Base-by-base conservation (phyloP, 2,797 vertebrate genomes). In the Gymnothorax javanicus region DNA sequence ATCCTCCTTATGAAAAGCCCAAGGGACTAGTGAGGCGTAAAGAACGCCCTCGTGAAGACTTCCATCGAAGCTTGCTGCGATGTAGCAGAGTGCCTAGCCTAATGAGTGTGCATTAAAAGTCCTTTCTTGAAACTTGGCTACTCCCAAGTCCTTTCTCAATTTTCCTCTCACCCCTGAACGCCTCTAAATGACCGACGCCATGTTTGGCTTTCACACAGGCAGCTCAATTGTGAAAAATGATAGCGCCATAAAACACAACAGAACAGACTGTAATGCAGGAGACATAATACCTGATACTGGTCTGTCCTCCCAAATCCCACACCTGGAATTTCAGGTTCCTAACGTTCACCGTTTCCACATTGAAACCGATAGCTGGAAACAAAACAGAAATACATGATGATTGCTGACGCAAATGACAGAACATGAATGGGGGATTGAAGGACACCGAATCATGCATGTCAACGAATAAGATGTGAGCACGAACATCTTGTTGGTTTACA, bases 271-370 rank as follows among this genome's bases (percentile, higher is more conserved):
- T 43, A 50, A 52, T 77, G 12, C 43, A 43, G 43, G 3, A 25
- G 0, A 75, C 67, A 69, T 64, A 17, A 5, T 20, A 99, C 99
- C 99, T 98, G 94, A 99, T 99, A 93, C 98, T 99, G 0, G 98
- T 99, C 93, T 99, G 99, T 93, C 98, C 98, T 93, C 99, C 99
- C 67, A 99, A 95, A 92, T 99, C 98, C 98, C 98, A 99, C 58
- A 99, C 98, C 95, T 99, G 98, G 93, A 99, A 99, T 93, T 98
- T 99, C 88, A 99, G 96, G 91, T 98, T 99, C 94, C 97, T 99
- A 93, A 97, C 99, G 0, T 97, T 98, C 89, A 99, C 97, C 0
- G 98, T 99, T 92, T 99, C 98, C 57, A 99, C 98, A 20, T 99
- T 99, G 94, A 99, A 99, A 64, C 98, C 99, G 86, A 99, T 99